Base-by-base conservation (phyloP, 2,797 vertebrate species). In the Tadarida brasiliensis region DNA sequence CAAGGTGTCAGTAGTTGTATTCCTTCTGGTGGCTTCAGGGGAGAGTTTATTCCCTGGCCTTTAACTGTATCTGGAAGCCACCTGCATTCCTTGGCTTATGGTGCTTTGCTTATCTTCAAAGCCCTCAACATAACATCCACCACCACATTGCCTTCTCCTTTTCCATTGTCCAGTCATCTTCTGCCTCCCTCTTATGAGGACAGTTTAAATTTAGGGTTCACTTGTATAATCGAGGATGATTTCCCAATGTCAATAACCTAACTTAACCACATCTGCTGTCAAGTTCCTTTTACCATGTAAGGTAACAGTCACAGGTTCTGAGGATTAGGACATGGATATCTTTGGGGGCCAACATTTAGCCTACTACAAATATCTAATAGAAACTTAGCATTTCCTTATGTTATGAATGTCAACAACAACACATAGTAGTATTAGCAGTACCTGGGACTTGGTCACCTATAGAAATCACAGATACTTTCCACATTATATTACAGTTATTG, bases 331-430 rank as follows among this genome's bases (percentile, higher is more conserved):
- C 65, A 44, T 54, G 59, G 71, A 87, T 49, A 26, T 61, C 33
- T 78, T 91, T 88, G 57, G 59, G 61, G 67, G 7, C 2, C 17
- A 33, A 65, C 90, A 68, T 28, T 90, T 30, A 83, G 76, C 49
- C 78, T 85, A 74, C 35, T 74, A 74, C 17, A 97, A 87, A 33
- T 57, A 8, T 47, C 19, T 74, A 90, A 94, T 20, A 73, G 81
- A 74, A 94, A 94, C 56, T 39, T 71, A 78, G 39, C 30, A 87
- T 71, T 93, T 87, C 30, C 16, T 90, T 71, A 78, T 6, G 78
- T 88, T 84, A 56, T 70, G 65, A 89, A 92, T 77, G 51, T 44
- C 68, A 51, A 84, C 44, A 88, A 68, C 59, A 56, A 56, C 30
- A 14, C 30, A 56, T 54, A 78, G 17, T n/a, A 59, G 19, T 76